Evolutionary conservation across 2,888 invertebrate species (phyloP).

Genomic region (Patella depressa): DNA sequence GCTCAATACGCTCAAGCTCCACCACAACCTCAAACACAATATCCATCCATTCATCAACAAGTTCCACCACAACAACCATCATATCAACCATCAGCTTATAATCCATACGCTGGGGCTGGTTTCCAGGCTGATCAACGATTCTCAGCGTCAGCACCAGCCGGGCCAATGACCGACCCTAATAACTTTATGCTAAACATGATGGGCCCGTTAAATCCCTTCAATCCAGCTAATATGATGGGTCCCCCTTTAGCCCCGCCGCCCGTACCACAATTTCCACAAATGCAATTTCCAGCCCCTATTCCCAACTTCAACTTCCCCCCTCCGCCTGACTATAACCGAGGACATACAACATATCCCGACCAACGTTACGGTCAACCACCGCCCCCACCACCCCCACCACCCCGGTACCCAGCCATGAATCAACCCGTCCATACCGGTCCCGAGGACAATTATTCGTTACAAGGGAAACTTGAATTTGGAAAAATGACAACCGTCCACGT

Average conservation of each 20-base stretch:
- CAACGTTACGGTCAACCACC: background rate
- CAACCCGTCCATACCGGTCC: background rate
- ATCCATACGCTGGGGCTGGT: background rate
- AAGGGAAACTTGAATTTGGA: constrained; percentile 38
- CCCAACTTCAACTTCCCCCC: background rate
- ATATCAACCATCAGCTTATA: background rate
- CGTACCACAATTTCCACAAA: background rate
- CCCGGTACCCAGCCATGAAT: background rate
- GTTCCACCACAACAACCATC: background rate
- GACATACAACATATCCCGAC: background rate
- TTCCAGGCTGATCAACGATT: background rate
- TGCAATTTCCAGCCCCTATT: background rate
- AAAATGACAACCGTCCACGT: constrained; percentile 37
- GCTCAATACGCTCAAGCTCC: constrained; percentile 18
- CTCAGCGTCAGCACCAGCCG: background rate
- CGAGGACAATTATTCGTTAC: constrained; percentile 25
- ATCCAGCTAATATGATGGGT: background rate
- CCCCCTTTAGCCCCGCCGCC: background rate
- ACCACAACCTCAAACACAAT: constrained; percentile 2
- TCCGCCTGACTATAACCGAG: background rate
- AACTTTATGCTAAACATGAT: background rate
- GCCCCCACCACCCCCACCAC: too few relatives aligned
- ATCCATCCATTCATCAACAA: background rate
- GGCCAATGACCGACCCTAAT: background rate
- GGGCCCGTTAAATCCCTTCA: background rate